These are phyloP conservation scores for Scarus forsteni DNA, from an alignment of 2,797 vertebrate genomes.

Conservation along the genomic window DNA sequence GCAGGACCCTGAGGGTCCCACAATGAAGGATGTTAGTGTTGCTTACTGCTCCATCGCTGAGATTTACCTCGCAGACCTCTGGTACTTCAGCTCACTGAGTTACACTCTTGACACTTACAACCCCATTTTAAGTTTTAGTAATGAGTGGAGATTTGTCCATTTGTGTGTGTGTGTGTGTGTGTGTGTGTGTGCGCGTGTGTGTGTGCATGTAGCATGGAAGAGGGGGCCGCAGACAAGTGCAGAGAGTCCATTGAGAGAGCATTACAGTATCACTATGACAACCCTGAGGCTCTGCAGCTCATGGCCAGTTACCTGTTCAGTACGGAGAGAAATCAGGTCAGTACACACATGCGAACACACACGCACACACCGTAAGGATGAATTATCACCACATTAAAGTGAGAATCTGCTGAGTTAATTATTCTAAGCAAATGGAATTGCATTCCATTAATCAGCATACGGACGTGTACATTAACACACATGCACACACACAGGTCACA, in stretches of 20 bases:
- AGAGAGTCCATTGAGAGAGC: constrained; percentile 84
- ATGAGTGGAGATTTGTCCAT: constrained; percentile 36
- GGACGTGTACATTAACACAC: constrained; percentile 68
- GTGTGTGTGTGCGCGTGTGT: too few relatives aligned
- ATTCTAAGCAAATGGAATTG: constrained; percentile 79
- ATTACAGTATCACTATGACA: constrained; percentile 84
- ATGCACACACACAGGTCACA: constrained; percentile 57
- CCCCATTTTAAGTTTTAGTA: constrained; percentile 4
- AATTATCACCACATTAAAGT: constrained; percentile 77
- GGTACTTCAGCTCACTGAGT: constrained; percentile 72
- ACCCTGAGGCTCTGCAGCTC: constrained; percentile 87
- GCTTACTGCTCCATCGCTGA: constrained; percentile 89
- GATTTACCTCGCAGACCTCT: constrained; percentile 90
- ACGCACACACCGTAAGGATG: constrained; percentile 28
- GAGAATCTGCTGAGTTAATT: constrained; percentile 80
- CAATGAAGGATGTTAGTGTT: constrained; percentile 82
- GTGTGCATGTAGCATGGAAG: constrained; percentile 81
- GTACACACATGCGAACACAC: constrained; percentile 24
- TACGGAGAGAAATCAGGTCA: constrained; percentile 85
- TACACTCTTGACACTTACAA: constrained; percentile 14
- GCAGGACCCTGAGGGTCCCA: constrained; percentile 65
- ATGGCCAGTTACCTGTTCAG: constrained; percentile 92
- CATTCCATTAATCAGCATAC: constrained; percentile 78
- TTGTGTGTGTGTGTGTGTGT: constrained; percentile 33
- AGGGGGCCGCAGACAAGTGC: constrained; percentile 85